phyloP scores from a whole-genome alignment of 2,113 vertebrate genomes.

The Poecile atricapillus region DNA sequence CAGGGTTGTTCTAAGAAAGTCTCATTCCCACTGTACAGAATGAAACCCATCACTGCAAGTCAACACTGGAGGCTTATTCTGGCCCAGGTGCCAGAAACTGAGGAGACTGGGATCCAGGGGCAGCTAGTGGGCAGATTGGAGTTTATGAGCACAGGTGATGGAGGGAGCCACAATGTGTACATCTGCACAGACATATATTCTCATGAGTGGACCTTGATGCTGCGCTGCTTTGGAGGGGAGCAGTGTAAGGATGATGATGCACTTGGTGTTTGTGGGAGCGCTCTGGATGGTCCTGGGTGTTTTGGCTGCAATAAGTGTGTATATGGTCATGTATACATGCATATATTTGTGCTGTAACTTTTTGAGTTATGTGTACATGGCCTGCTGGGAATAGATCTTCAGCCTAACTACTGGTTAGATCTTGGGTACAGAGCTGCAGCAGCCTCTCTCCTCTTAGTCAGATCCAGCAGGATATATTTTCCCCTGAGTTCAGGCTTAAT shows the following conservation, averaged over 20 bases:
- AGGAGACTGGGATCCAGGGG: not conserved
- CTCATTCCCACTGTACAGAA: accelerated
- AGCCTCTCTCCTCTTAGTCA: not conserved
- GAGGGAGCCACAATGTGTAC: not conserved
- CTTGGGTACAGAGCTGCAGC: not conserved
- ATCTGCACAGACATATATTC: not conserved
- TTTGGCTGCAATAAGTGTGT: not conserved
- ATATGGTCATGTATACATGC: not conserved
- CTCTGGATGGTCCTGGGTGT: not conserved
- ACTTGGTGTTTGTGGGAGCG: not conserved
- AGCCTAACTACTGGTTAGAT: not conserved
- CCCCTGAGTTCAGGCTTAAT: not conserved
- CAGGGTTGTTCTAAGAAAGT: not conserved
- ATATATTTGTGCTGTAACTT: not conserved
- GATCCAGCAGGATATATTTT: not conserved
- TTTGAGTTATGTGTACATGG: not conserved
- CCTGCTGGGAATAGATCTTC: not conserved
- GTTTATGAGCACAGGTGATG: not conserved
- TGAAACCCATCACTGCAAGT: not conserved
- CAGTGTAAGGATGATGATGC: not conserved
- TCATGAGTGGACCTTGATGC: not conserved
- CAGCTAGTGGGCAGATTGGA: not conserved
- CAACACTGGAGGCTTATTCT: not conserved
- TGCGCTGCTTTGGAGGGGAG: not conserved
- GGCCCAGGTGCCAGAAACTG: not conserved